A percentile compares a stretch with the other conserved stretches of the same genome.
These are phyloP conservation scores for Passer domesticus DNA, from an alignment of 2,113 vertebrate species.

Conservation along the genomic window DNA sequence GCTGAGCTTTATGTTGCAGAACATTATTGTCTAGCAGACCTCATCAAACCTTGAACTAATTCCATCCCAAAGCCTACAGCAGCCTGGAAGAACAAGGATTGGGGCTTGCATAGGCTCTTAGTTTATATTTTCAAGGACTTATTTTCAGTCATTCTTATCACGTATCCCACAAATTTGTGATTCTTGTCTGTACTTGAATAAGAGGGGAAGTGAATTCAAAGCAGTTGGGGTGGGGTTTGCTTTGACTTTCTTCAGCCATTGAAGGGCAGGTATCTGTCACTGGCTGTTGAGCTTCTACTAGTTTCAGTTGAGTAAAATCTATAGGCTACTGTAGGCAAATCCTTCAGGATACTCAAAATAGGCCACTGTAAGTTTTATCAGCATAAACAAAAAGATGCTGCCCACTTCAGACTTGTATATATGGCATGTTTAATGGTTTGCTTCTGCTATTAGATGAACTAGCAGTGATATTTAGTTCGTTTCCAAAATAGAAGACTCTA, in stretches of 20 bases:
- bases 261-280: neutral
- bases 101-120: neutral
- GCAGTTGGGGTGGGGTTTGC: neutral
- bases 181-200: neutral
- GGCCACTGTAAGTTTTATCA: neutral
- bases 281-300: neutral
- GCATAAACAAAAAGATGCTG: neutral
- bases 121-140: neutral
- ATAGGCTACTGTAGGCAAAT: neutral
- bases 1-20: neutral
- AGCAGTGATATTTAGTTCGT: neutral
- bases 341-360: neutral
- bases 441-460: neutral
- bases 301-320: neutral
- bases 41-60: neutral
- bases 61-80: neutral
- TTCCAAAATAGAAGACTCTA: neutral
- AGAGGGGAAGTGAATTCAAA: neutral
- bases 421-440: conserved; percentile 6
- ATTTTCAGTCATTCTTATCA: neutral
- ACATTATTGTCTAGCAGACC: neutral
- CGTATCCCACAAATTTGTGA: neutral
- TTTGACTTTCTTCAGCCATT: neutral
- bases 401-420: neutral
- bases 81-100: neutral